phyloP scores from a whole-genome alignment of 2,888 invertebrate species.

The Mylabris sibirica region DNA sequence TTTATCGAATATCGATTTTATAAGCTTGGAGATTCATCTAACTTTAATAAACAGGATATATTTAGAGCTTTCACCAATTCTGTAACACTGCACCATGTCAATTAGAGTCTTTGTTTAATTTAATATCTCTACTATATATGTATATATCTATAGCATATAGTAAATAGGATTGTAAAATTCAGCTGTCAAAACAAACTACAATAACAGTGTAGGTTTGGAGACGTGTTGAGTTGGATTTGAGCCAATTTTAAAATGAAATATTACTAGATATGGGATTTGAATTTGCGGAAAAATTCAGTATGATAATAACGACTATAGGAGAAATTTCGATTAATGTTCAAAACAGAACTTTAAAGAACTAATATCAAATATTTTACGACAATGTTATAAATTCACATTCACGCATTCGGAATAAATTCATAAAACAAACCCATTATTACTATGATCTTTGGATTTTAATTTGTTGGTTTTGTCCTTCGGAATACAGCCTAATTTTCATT shows the following conservation, averaged over 20 bases:
- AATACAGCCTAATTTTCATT: too few relatives aligned
- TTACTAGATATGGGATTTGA: not conserved
- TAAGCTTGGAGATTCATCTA: too few relatives aligned
- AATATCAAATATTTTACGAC: constrained; percentile 6
- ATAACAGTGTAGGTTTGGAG: not conserved
- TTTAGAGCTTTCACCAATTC: too few relatives aligned
- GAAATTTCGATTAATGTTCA: not conserved
- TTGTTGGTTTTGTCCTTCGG: too few relatives aligned
- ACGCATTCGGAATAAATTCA: not conserved
- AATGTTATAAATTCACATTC: not conserved
- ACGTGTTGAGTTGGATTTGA: constrained; percentile 10
- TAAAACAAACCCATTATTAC: not conserved
- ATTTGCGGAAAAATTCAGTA: not conserved
- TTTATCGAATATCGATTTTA: not conserved
- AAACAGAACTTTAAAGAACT: not conserved
- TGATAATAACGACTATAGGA: not conserved
- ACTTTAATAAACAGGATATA: too few relatives aligned
- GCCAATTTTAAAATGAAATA: not conserved
- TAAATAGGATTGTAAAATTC: too few relatives aligned
- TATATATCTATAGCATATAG: too few relatives aligned
- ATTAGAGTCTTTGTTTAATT: not conserved
- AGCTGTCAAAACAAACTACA: constrained; percentile 20
- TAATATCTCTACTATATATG: too few relatives aligned
- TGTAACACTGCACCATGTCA: too few relatives aligned
- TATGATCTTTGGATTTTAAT: too few relatives aligned